These are phyloP conservation scores for Marcusenius ussheri DNA, from an alignment of 2,113 vertebrate species.

Conservation along the genomic window DNA sequence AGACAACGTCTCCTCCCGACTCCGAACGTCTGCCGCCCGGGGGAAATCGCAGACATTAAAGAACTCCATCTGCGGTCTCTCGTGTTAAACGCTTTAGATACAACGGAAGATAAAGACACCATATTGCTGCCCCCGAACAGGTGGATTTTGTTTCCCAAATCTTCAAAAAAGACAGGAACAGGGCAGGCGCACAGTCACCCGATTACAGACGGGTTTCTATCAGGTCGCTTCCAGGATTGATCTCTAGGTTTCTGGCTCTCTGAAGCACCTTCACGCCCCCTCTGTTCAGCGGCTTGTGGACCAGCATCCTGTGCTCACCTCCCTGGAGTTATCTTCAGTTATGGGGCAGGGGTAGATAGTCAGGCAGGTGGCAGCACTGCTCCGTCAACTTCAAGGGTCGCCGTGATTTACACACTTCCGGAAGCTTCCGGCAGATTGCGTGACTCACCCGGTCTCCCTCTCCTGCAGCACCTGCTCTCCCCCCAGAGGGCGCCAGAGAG, in stretches of 20 bases:
- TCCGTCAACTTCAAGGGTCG: neutral
- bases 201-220: neutral
- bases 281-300: neutral
- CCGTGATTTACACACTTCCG: neutral
- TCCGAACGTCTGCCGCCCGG: neutral
- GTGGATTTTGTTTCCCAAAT: slow-evolving; percentile 8
- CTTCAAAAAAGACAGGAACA: neutral
- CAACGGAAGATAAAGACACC: neutral
- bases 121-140: neutral
- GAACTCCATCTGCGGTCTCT: neutral
- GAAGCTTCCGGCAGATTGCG: neutral
- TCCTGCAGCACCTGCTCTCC: slow-evolving; percentile 84
- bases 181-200: neutral
- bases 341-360: slow-evolving; percentile 20
- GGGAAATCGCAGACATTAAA: neutral
- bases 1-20: neutral
- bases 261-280: neutral
- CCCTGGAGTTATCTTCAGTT: neutral
- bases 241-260: neutral
- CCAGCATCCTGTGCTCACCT: neutral
- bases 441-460: slow-evolving; percentile 36
- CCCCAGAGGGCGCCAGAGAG: slow-evolving; percentile 88
- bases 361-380: slow-evolving; percentile 5
- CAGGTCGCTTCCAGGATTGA: neutral
- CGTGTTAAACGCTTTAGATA: neutral